Base-by-base conservation (phyloP, 1,140 invertebrate genomes). In the Halesus radiatus region DNA sequence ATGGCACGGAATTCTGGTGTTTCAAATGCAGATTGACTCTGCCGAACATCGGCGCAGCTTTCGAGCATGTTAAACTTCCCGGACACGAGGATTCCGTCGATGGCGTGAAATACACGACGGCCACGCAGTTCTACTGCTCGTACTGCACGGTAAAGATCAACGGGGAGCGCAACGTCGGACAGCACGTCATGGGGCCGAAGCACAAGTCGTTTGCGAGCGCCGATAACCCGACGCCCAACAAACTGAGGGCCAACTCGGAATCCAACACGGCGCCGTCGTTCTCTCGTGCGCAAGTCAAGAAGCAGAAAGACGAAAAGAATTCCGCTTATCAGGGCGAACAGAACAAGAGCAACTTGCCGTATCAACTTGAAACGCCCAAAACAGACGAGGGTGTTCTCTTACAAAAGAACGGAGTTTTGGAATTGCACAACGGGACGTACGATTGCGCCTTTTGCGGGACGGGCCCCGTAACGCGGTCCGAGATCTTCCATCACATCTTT, bases 91-190 rank as follows among this genome's bases (percentile, higher is more conserved):
- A 54, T 26, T 26, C 64, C n/a, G 78, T 82, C 5, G 81, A 82
- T 56, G 78, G 74, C 10, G 78, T 82, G 15, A 54, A 58, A 1
- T 80, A 64, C 58, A 56, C 58, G 13, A 52, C 50, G 15, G 74
- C 66, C 6, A 82, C 78, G 16, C 68, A 73, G 37, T 82, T 80
- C 56, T 76, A 73, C 70, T 82, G 81, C 22, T 22, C 58, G 6
- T 26, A 68, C 15, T 82, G 81, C 70, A 53, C 52, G 18, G 79
- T 79, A 15, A 76, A 79, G 10, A 80, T 82, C 23, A 82, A 78
- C 78, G 81, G 81, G 1, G 81, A 82, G 32, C 77, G 78, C 20
- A 82, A 82, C 58, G 81, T 78, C 1, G 75, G 64, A 4, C 81
- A 82, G 54, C 81, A 82, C 66, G 45, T 82, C 0, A 50, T 74